Evolutionary conservation across 2,888 invertebrate species (phyloP), one percentile per base, ranked within the genome.

Genomic region (Meliscaeva auricollis): DNA sequence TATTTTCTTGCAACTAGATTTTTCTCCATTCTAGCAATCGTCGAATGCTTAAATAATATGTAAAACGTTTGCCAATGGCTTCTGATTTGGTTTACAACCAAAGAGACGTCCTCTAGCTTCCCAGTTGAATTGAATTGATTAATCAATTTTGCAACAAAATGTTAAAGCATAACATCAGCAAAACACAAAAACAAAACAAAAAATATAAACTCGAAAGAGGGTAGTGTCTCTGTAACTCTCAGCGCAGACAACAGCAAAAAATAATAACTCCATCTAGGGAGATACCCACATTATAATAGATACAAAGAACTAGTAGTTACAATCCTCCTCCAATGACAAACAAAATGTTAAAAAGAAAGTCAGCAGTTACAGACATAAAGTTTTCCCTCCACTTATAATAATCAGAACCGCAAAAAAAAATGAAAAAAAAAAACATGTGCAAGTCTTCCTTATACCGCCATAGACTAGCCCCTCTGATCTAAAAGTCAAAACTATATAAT

Each of bases 311-410:
- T 20, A 64, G 22, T 62, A 56, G 54, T 26, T 35, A 13, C 17
- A 69, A 64, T 56, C 38, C 76, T 52, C 15, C 60, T 35, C 13
- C 26, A 60, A 56, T 58, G 66, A 77, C 46, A 69, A 44, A 62
- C 44, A 66, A 22, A 56, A 68, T 38, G 11, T 20, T 50, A 54
- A 75, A 73, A 58, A 35, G 20, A 20, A 77, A 73, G 30, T 62
- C 52, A 64, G 46, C 26, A 50, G 38, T 30, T 9, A 32, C 9
- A 20, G 26, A 20, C 35, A 76, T 41, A 26, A 62, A 62, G 38
- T 72, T 73, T 76, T 82, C 76, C 81, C 73, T 76, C 77, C 82
- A 82, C 77, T 73, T 68, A 50, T 22, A 66, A 80, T 72, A 85
- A 80, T 80, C 58, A 20, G 58, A 54, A 60, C 60, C 58, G 60